Evolutionary conservation across 2,888 invertebrate genomes (phyloP).

Genomic region (Atrina japonica): DNA sequence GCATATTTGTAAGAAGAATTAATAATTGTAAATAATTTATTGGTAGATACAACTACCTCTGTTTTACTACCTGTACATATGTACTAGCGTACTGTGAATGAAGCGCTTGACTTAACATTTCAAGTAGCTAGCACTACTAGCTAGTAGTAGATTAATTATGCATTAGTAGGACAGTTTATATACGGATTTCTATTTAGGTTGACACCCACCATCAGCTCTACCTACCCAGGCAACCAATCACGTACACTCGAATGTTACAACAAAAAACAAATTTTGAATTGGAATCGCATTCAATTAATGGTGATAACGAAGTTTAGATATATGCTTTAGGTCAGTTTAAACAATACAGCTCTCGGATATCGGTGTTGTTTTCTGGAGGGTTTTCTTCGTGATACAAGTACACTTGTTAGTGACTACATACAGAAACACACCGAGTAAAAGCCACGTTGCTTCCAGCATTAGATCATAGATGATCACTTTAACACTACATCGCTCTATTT

Average conservation of each 20-base stretch:
- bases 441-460: slow-evolving; percentile 9
- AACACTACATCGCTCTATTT: slow-evolving; percentile 2
- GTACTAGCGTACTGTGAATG: too few relatives aligned
- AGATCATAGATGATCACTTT: slow-evolving; percentile 24
- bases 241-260: slow-evolving; percentile 44
- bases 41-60: too few relatives aligned
- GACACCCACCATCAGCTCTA: slow-evolving; percentile 43
- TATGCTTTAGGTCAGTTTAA: slow-evolving; percentile 64
- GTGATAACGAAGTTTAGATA: slow-evolving; percentile 70
- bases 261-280: slow-evolving; percentile 74
- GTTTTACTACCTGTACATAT: too few relatives aligned
- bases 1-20: too few relatives aligned
- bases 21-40: too few relatives aligned
- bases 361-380: slow-evolving; percentile 30
- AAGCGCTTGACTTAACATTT: neutral
- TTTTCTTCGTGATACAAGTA: slow-evolving; percentile 20
- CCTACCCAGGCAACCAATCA: slow-evolving; percentile 60
- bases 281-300: slow-evolving; percentile 73
- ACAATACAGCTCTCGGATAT: slow-evolving; percentile 59
- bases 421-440: neutral
- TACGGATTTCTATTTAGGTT: slow-evolving; percentile 28
- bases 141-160: slow-evolving; percentile 36
- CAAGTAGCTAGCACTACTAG: neutral
- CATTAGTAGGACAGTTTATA: slow-evolving; percentile 31
- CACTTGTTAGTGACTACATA: slow-evolving; percentile 1